Evolutionary conservation across 2,888 invertebrate genomes (phyloP), one percentile per base, ranked within the genome.

Genomic region (Thelaira solivaga): DNA sequence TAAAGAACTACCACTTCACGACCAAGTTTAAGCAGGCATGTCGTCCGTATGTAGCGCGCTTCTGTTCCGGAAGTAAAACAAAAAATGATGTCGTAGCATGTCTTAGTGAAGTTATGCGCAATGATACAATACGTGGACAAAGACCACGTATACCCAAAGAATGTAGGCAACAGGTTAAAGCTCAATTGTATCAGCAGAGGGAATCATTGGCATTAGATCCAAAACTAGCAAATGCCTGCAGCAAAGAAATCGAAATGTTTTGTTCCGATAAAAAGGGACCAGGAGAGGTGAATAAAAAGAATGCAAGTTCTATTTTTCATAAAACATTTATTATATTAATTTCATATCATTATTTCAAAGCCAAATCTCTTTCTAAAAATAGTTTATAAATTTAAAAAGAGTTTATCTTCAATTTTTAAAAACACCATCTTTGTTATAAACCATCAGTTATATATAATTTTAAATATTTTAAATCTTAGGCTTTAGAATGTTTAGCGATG

Each of bases 21-120:
- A 95, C 94, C 84, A 96, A 96, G 88, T 99, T 99, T 88, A 97
- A 98, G 89, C 93, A 97, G 87, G 96, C 97, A 0, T 99, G 99
- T 85, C 94, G 94, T 83, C 92, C 93, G 2, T 93, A 94, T 87
- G 97, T 97, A 0, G 90, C 91, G 67, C 90, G 92, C 79, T 92
- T 92, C 85, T 93, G 93, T 88, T 91, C 91, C 7, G 92, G 91
- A 80, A 93, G 94, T 43, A 93, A 92, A 85, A 94, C 94, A 0
- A 95, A 95, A 88, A 92, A 91, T 76, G 94, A 96, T 83, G 96
- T 89, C 0, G 88, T 96, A 4, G 85, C 86, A 7, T 89, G 89
- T 57, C 83, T 89, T 0, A 98, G 98, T 89, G 95, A 96, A 88
- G 94, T 95, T 80, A 94, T 98, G 59, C 92, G 97, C 80, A 96